Percentiles rank a stretch among this genome's conserved stretches.
These are phyloP conservation scores for Aurelia coerulea DNA, from an alignment of 30 jellyfish, hydroid and myxozoan species.

Conservation along the genomic window DNA sequence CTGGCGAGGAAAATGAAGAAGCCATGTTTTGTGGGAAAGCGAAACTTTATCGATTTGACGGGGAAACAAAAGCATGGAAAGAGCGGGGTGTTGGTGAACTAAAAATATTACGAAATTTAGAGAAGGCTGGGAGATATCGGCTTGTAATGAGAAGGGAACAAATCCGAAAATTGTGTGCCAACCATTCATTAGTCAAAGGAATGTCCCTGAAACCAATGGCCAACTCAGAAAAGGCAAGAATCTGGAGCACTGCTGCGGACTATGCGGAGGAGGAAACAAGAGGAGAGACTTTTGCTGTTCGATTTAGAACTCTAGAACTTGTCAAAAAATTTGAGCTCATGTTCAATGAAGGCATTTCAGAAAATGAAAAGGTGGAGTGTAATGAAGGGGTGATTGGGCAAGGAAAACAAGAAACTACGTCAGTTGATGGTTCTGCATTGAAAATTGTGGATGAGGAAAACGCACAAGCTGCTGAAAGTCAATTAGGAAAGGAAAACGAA, in stretches of 20 bases:
- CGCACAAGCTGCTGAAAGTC: neutral
- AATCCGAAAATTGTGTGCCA: conserved; percentile 71
- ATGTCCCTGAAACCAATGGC: conserved; percentile 58
- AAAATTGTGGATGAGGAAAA: neutral
- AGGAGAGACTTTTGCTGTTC: conserved; percentile 79
- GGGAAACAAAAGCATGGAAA: conserved; percentile 64
- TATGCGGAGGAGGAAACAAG: conserved; percentile 74
- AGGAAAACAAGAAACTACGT: no score
- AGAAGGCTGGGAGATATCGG: conserved; percentile 8
- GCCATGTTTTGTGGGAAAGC: conserved; percentile 46
- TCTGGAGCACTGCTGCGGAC: conserved; percentile 86
- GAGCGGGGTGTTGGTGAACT: conserved; percentile 82
- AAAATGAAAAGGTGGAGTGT: neutral
- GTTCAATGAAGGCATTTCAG: conserved; percentile 28
- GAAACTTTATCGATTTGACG: conserved; percentile 71
- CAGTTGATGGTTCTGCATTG: no score
- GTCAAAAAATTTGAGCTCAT: conserved; percentile 50
- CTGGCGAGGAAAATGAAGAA: conserved; percentile 79
- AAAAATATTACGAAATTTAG: conserved; percentile 34
- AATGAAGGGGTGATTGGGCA: neutral
- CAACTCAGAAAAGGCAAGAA: conserved; percentile 58
- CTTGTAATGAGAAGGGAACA: conserved; percentile 83
- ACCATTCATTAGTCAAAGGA: conserved; percentile 65
- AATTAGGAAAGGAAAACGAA: neutral
- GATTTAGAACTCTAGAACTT: conserved; percentile 50